A percentile compares a stretch with the other conserved stretches of the same genome.
phyloP scores from a whole-genome alignment of 2,113 vertebrate genomes.

The Tetraodon nigroviridis region DNA sequence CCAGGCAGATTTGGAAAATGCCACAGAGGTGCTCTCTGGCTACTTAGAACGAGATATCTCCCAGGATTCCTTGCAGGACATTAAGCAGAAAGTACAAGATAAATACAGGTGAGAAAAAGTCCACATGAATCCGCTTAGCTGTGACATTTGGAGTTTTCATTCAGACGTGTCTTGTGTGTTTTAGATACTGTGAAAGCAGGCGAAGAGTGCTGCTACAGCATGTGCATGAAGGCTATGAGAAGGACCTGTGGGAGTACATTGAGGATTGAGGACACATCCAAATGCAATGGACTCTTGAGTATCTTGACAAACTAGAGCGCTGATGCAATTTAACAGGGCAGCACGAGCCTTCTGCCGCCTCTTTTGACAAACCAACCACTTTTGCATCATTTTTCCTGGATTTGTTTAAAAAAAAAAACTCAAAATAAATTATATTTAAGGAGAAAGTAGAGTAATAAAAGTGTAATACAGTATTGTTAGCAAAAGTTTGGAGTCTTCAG shows the following conservation, averaged over 20 bases:
- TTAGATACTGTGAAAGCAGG: slow-evolving; percentile 99
- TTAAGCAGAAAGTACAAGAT: slow-evolving; percentile 99
- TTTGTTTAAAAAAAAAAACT: slow-evolving; percentile 88
- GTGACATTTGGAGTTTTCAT: neutral
- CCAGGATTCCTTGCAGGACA: slow-evolving; percentile 99
- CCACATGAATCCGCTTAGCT: neutral
- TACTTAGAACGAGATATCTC: slow-evolving; percentile 99
- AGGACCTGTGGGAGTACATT: slow-evolving; percentile 99
- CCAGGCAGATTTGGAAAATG: slow-evolving; percentile 99
- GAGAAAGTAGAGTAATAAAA: slow-evolving; percentile 86
- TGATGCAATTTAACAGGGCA: slow-evolving; percentile 85
- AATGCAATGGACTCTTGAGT: slow-evolving; percentile 88
- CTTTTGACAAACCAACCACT: slow-evolving; percentile 87
- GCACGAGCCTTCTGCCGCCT: slow-evolving; percentile 69
- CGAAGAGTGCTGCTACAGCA: slow-evolving; percentile 98
- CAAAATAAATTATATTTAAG: slow-evolving; percentile 99
- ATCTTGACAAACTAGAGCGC: slow-evolving; percentile 88
- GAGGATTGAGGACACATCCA: slow-evolving; percentile 89
- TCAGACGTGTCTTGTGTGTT: neutral
- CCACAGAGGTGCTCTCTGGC: slow-evolving; percentile 97
- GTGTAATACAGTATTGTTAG: slow-evolving; percentile 99
- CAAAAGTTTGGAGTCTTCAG: slow-evolving; percentile 83
- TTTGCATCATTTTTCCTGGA: slow-evolving; percentile 64
- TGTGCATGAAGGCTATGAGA: slow-evolving; percentile 99
- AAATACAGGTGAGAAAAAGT: slow-evolving; percentile 89